A percentile compares a stretch with the other conserved stretches of the same genome.
Conservation (phyloP, 1,140 invertebrate genomes). For the Glossosoma conforme region DNA sequence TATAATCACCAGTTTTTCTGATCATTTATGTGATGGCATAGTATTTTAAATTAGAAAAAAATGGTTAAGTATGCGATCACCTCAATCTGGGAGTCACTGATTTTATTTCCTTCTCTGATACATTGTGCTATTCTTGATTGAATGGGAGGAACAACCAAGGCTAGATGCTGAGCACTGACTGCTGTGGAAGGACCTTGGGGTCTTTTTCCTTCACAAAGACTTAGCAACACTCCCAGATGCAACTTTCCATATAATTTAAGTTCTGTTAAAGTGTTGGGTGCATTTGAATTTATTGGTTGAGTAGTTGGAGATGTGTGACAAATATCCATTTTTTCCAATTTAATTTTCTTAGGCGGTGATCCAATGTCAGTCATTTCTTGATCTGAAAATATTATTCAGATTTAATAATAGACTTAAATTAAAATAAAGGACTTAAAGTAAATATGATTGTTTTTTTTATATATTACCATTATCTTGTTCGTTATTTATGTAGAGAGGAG, state of each 20-base stretch:
- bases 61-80: too few species aligned
- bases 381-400: constrained; percentile 28
- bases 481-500: constrained; percentile 52
- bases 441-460: too few species aligned
- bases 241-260: constrained; percentile 55
- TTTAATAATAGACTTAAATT: too few species aligned
- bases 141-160: constrained; percentile 43
- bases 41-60: too few species aligned
- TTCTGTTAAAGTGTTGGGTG: constrained; percentile 34
- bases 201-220: constrained; percentile 51
- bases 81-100: too few species aligned
- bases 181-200: constrained; percentile 50
- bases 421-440: too few species aligned
- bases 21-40: too few species aligned
- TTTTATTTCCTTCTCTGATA: constrained; percentile 33
- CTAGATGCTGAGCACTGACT: constrained; percentile 55
- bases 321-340: constrained; percentile 39
- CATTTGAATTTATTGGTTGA: constrained; percentile 33
- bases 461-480: constrained; percentile 25
- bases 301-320: constrained; percentile 19
- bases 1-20: too few species aligned
- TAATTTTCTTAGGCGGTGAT: constrained; percentile 41
- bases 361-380: constrained; percentile 18
- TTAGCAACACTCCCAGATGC: constrained; percentile 60
- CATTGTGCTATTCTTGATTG: constrained; percentile 43